Percentiles rank a stretch among this genome's conserved stretches.
phyloP scores from a whole-genome alignment of 2,113 vertebrate genomes.

The Piprites chloris region DNA sequence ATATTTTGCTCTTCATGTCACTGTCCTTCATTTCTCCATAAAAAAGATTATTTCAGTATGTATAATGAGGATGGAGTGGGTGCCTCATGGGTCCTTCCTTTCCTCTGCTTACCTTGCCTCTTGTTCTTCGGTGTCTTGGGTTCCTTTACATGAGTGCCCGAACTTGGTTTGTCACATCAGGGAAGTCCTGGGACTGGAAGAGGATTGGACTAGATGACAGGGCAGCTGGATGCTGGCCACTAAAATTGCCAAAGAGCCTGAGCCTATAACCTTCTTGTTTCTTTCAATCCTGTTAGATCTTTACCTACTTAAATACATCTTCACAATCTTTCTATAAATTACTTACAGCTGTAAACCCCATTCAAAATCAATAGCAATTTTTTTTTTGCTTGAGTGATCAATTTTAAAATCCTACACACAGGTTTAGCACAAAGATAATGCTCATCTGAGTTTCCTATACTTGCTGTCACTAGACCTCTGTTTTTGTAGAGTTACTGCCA shows the following conservation, averaged over 20 bases:
- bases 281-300: not conserved
- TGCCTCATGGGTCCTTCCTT: not conserved
- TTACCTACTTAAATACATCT: conserved; percentile 2
- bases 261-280: not conserved
- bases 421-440: not conserved
- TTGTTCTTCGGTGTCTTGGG: not conserved
- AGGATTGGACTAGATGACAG: not conserved
- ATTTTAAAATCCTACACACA: not conserved
- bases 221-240: not conserved
- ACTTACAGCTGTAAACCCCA: not conserved
- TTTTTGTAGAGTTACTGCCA: not conserved
- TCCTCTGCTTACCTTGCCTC: not conserved
- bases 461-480: not conserved
- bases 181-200: not conserved
- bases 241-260: not conserved
- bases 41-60: not conserved
- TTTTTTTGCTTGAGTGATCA: not conserved
- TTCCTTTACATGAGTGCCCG: not conserved
- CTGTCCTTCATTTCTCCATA: not conserved
- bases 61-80: not conserved
- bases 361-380: not conserved
- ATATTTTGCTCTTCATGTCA: not conserved
- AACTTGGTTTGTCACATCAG: fast-evolving
- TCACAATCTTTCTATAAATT: not conserved
- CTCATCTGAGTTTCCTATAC: not conserved